phyloP scores from a whole-genome alignment of 1,140 invertebrate species.

The Bactericera cockerelli region DNA sequence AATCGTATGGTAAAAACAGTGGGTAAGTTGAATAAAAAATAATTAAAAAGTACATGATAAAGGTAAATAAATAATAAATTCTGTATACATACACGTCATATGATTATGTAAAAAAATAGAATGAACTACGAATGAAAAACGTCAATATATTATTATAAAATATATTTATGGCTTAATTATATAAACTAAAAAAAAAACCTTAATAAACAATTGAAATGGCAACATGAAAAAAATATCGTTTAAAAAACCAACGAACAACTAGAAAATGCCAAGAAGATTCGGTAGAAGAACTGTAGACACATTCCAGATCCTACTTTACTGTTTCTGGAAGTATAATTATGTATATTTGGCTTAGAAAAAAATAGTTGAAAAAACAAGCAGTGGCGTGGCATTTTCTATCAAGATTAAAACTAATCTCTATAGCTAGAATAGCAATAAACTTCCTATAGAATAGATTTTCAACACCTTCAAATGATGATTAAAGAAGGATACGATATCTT shows the following conservation, averaged over 20 bases:
- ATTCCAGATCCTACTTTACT: not conserved
- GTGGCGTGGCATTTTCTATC: too few relatives aligned
- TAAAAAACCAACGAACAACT: not conserved
- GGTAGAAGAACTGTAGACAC: not conserved
- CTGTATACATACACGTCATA: not conserved
- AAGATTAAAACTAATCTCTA: too few relatives aligned
- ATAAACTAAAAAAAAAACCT: not conserved
- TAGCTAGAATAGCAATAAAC: too few relatives aligned
- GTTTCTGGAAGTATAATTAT: not conserved
- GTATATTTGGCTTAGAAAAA: not conserved
- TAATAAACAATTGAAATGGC: constrained; percentile 8
- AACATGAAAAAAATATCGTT: not conserved
- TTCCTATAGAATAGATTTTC: too few relatives aligned
- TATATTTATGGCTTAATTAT: constrained; percentile 1
- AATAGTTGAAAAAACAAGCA: not conserved
- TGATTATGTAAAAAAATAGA: not conserved
- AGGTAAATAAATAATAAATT: not conserved
- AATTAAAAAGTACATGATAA: not conserved
- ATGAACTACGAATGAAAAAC: not conserved
- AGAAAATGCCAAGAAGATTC: not conserved
- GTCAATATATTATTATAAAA: not conserved
- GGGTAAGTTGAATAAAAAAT: not conserved
- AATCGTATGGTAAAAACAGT: not conserved
- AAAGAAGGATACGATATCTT: too few relatives aligned
- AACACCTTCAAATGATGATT: too few relatives aligned